Conservation (phyloP, 2,797 vertebrate species). For the Halcyon smyrnensis region DNA sequence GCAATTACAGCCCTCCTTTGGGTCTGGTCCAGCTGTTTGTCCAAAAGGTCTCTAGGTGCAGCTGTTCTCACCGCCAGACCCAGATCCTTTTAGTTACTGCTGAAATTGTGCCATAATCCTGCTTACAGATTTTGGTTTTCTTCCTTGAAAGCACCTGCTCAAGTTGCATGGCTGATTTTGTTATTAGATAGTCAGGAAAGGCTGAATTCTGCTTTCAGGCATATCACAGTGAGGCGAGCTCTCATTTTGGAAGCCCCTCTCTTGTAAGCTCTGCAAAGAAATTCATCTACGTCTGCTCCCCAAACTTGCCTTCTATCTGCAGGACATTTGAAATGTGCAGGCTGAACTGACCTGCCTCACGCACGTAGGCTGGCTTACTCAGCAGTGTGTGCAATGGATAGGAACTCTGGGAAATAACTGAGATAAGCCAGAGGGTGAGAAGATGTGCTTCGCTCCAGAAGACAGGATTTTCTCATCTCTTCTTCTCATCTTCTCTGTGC, state of each 20-base stretch:
- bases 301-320: not conserved
- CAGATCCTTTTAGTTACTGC: not conserved
- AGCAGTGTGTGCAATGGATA: not conserved
- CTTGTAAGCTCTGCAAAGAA: not conserved
- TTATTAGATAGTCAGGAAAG: not conserved
- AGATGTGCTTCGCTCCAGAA: not conserved
- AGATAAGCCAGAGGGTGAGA: not conserved
- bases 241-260: not conserved
- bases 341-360: not conserved
- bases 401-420: not conserved
- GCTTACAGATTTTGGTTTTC: not conserved
- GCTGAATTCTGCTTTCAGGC: not conserved
- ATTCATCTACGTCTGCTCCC: not conserved
- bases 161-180: not conserved
- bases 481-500: not conserved
- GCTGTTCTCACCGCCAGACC: constrained; percentile 9
- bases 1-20: not conserved
- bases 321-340: not conserved
- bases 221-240: not conserved
- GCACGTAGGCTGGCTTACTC: not conserved
- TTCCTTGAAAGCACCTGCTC: constrained; percentile 34
- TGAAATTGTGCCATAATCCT: constrained; percentile 24
- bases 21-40: constrained; percentile 49
- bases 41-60: constrained; percentile 19
- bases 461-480: not conserved